A percentile compares a stretch with the other conserved stretches of the same genome.
Evolutionary conservation across 2,888 invertebrate species (phyloP).

Genomic region (Diploptera punctata): DNA sequence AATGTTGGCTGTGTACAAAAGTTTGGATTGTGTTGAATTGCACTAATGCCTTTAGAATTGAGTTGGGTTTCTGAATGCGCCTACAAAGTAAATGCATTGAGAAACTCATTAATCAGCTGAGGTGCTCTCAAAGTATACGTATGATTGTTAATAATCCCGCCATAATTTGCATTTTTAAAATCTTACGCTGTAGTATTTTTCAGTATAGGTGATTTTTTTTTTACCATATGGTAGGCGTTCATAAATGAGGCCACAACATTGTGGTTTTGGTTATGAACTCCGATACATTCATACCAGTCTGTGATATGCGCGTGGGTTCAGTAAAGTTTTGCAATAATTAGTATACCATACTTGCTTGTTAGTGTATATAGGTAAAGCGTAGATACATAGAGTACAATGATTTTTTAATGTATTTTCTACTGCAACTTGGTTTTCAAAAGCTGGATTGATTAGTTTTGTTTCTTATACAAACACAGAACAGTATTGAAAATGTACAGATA

Average conservation of each 20-base stretch:
- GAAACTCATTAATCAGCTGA: neutral
- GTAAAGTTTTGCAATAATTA: slow-evolving; percentile 7
- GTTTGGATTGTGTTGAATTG: neutral
- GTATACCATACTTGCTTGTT: slow-evolving; percentile 12
- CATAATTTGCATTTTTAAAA: slow-evolving; percentile 13
- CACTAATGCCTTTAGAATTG: slow-evolving; percentile 16
- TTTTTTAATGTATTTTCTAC: slow-evolving; percentile 17
- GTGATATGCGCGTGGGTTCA: slow-evolving; percentile 20
- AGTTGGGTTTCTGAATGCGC: neutral
- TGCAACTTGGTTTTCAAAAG: slow-evolving; percentile 1
- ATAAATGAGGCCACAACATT: neutral
- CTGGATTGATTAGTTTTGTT: slow-evolving; percentile 17
- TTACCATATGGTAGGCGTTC: neutral
- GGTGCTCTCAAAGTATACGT: slow-evolving; percentile 32
- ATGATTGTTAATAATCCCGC: slow-evolving; percentile 16
- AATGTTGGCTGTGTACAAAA: neutral
- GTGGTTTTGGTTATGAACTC: neutral
- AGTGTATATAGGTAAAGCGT: slow-evolving; percentile 10
- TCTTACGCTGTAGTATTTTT: slow-evolving; percentile 14
- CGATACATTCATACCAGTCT: slow-evolving; percentile 20
- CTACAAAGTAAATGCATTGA: neutral
- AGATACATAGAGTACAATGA: neutral
- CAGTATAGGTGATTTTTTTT: slow-evolving; percentile 17
- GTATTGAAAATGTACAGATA: slow-evolving; percentile 27
- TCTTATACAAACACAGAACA: slow-evolving; percentile 18